Conservation (phyloP, 2,113 vertebrate species). For the Clarias macrocephalus region DNA sequence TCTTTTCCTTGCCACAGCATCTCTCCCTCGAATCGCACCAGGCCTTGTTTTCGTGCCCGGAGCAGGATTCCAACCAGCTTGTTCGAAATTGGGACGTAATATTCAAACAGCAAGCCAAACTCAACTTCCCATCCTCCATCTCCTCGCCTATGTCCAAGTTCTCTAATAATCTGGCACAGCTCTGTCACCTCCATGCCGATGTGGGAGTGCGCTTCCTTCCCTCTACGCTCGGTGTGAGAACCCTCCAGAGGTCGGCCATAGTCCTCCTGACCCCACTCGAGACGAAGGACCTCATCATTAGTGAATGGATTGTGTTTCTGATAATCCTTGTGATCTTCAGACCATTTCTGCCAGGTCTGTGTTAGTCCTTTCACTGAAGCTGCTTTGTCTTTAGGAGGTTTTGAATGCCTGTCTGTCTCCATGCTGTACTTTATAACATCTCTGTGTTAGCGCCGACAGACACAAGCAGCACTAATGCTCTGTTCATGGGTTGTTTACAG, state of each 20-base stretch:
- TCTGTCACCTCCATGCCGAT: conserved; percentile 80
- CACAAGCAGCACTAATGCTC: neutral
- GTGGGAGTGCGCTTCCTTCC: conserved; percentile 79
- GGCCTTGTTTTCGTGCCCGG: conserved; percentile 81
- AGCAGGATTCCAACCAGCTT: conserved; percentile 87
- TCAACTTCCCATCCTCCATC: conserved; percentile 67
- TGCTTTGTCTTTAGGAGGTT: conserved; percentile 5
- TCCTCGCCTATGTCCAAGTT: conserved; percentile 66
- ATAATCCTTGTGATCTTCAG: conserved; percentile 75
- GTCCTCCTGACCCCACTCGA: conserved; percentile 63
- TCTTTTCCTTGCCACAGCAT: conserved; percentile 93
- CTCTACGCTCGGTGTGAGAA: conserved; percentile 81
- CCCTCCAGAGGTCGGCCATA: conserved; percentile 84
- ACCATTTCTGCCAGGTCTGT: conserved; percentile 86
- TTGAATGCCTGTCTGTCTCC: neutral
- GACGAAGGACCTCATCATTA: conserved; percentile 52
- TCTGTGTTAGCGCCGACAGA: conserved; percentile 18
- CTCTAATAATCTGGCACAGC: conserved; percentile 78
- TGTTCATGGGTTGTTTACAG: conserved; percentile 13
- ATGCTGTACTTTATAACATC: neutral
- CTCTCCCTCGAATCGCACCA: conserved; percentile 86
- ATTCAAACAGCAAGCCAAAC: conserved; percentile 83
- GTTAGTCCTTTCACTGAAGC: conserved; percentile 75
- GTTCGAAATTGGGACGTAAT: conserved; percentile 86
- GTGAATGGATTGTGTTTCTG: conserved; percentile 87